Evolutionary conservation across 2,888 invertebrate species (phyloP).

Genomic region (Auanema sp.): DNA sequence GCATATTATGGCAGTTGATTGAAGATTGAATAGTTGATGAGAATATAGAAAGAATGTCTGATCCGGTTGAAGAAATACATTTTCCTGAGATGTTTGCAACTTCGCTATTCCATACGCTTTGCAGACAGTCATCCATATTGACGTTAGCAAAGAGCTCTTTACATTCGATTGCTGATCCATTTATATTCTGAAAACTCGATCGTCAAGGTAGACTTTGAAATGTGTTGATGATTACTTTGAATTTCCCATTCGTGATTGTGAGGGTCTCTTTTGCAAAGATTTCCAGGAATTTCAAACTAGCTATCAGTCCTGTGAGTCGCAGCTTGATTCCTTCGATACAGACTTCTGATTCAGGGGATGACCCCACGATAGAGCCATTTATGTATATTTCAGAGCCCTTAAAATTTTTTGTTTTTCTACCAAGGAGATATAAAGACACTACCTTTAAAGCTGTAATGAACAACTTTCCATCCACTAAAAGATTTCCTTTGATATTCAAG

Average conservation of each 20-base stretch:
- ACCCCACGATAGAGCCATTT: conserved; percentile 35
- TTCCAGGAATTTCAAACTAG: conserved; percentile 43
- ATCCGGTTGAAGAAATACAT: no score
- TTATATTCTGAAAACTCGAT: conserved; percentile 27
- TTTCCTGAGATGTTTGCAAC: no score
- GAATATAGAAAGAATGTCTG: no score
- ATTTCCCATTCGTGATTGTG: conserved; percentile 23
- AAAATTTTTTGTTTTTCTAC: background rate
- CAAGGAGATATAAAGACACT: no score
- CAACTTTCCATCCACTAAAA: conserved; percentile 36
- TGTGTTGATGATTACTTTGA: conserved; percentile 11
- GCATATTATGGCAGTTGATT: no score
- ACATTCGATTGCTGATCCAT: conserved; percentile 30
- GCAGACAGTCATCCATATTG: conserved; percentile 25
- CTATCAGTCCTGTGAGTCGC: conserved; percentile 30
- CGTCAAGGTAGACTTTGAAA: background rate
- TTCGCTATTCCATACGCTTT: background rate
- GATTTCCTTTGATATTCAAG: conserved; percentile 31
- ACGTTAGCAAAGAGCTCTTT: conserved; percentile 29
- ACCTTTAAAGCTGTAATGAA: conserved; percentile 22
- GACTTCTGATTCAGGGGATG: conserved; percentile 31
- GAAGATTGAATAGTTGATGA: no score
- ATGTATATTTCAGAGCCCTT: conserved; percentile 20
- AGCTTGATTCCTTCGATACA: conserved; percentile 31
- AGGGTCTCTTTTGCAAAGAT: conserved; percentile 36